Percentiles rank a stretch among this genome's conserved stretches.
These are phyloP conservation scores for Listronotus oregonensis DNA, from an alignment of 1,140 invertebrate species.

Conservation along the genomic window DNA sequence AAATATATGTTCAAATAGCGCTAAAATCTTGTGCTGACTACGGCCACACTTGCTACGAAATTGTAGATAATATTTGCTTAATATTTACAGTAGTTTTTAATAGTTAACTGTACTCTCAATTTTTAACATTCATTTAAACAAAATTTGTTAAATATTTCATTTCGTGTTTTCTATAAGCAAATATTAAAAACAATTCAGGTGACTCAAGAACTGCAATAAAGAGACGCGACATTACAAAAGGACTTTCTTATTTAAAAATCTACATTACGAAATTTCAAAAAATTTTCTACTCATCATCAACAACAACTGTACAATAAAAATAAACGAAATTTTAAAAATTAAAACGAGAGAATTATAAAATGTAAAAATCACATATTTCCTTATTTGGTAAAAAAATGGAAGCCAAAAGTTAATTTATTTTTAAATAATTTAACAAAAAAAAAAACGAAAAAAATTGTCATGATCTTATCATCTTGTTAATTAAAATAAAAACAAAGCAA, in stretches of 20 bases:
- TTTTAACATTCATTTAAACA: too few species aligned
- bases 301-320: constrained; percentile 51
- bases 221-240: constrained; percentile 39
- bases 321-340: constrained; percentile 29
- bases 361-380: constrained; percentile 42
- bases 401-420: constrained; percentile 46
- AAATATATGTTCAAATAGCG: constrained; percentile 26
- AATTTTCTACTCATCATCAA: constrained; percentile 47
- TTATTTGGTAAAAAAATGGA: constrained; percentile 45
- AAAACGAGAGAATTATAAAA: constrained; percentile 37
- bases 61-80: constrained; percentile 1
- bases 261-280: constrained; percentile 30
- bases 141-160: too few species aligned
- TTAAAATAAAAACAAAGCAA: constrained; percentile 28
- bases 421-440: constrained; percentile 16
- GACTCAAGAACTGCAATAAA: constrained; percentile 1
- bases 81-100: background rate
- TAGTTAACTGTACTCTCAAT: too few species aligned
- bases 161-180: background rate
- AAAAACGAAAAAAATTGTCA: constrained; percentile 45
- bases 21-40: constrained; percentile 14
- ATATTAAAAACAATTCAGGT: background rate
- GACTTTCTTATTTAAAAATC: constrained; percentile 24
- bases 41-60: background rate
- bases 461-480: constrained; percentile 40